A percentile compares a stretch with the other conserved stretches of the same genome.
Evolutionary conservation across 53 echinoderm and acorn worm species (phyloP).

Genomic region (Paelopatides confundens): DNA sequence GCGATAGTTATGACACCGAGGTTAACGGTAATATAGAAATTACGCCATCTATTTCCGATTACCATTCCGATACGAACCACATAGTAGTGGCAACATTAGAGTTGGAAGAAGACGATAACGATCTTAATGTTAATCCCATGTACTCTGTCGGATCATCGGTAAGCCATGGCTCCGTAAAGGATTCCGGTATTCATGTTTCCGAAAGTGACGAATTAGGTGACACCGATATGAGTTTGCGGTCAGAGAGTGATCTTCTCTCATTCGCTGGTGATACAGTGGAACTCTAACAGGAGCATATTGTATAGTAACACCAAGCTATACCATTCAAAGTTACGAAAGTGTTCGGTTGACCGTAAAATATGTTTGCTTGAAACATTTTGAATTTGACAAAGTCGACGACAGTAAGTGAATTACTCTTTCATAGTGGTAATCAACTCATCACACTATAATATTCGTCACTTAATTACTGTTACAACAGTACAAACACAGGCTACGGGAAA

Average conservation of each 20-base stretch:
- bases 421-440: too few relatives aligned
- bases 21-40: conserved; percentile 1
- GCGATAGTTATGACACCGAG: conserved; percentile 17
- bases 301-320: too few relatives aligned
- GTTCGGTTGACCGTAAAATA: too few relatives aligned
- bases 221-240: conserved; percentile 5
- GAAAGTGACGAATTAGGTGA: conserved; percentile 22
- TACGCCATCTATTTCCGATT: conserved; percentile 38
- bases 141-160: neutral
- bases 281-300: neutral
- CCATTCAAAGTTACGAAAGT: too few relatives aligned
- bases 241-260: conserved; percentile 6
- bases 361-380: too few relatives aligned
- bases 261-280: conserved; percentile 26
- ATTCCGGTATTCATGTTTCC: conserved; percentile 18
- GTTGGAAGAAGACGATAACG: conserved; percentile 36
- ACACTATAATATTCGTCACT: too few relatives aligned
- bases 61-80: conserved; percentile 16
- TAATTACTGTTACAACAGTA: too few relatives aligned
- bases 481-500: too few relatives aligned
- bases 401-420: too few relatives aligned
- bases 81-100: neutral
- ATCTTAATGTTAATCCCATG: conserved; percentile 37
- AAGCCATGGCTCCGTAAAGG: neutral
- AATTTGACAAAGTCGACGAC: too few relatives aligned